Evolutionary conservation across 92 coral and sea anemone genomes (phyloP).

Genomic region (Hydrozoanthus gracilis): DNA sequence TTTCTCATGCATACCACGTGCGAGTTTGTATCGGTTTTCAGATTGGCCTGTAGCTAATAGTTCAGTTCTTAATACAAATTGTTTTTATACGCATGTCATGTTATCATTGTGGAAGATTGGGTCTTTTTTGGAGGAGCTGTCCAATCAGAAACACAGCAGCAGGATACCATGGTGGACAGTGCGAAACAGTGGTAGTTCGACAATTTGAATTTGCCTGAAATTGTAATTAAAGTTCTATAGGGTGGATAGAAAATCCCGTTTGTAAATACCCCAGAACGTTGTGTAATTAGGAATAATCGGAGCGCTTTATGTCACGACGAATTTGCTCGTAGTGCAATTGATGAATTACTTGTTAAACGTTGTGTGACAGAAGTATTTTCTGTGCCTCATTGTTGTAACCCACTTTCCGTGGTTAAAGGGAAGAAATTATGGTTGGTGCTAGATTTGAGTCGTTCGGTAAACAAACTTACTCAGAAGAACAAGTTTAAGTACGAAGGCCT

Average conservation of each 20-base stretch:
- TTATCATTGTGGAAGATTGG: conserved; percentile 1
- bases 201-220: conserved; percentile 37
- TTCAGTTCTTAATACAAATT: not conserved
- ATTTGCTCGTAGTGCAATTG: conserved; percentile 54
- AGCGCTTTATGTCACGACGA: conserved; percentile 51
- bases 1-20: not conserved
- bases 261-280: conserved; percentile 48
- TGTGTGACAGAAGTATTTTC: conserved; percentile 47
- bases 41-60: not conserved
- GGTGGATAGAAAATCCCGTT: conserved; percentile 61
- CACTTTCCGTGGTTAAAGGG: conserved; percentile 64
- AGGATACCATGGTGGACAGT: not conserved
- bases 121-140: conserved; percentile 10
- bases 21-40: not conserved
- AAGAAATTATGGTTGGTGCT: conserved; percentile 62
- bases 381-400: conserved; percentile 68
- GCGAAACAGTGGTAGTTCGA: conserved; percentile 57
- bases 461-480: conserved; percentile 35
- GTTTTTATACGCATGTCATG: conserved; percentile 12
- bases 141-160: conserved; percentile 19
- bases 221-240: conserved; percentile 51
- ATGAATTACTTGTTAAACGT: conserved; percentile 37
- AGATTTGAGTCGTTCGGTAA: conserved; percentile 71
- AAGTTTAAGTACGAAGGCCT: conserved; percentile 68
- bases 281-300: conserved; percentile 53